Evolutionary conservation across 92 coral and sea anemone genomes (phyloP), one percentile per base, ranked within the genome.

Genomic region (Bergia puertoricense): DNA sequence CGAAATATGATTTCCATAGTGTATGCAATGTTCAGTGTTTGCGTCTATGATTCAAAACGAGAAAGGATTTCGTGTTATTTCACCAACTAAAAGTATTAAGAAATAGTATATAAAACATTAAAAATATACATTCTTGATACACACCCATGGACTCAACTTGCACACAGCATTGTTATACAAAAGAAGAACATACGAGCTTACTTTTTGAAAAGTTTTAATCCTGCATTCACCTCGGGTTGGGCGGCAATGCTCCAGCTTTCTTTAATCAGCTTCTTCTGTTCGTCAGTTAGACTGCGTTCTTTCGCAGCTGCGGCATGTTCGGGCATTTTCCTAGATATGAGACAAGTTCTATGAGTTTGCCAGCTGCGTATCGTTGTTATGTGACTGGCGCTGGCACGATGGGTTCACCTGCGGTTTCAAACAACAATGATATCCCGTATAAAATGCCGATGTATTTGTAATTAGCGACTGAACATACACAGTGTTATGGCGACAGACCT

Each of bases 191-290:
- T 45, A 11, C 43, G 43, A 46, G 20, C 82, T 79, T 79, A 79
- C 82, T 23, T 79, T n/a, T 79, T 79, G 40, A 79, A 79, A 22
- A 79, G 82, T 79, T 79, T 79, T n/a, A 79, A 79, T 46, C 82
- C 82, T 23, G 82, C 82, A 79, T 79, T 79, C 38, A 79, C 82
- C 41, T 20, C 82, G 4, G 82, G 82, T 50, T 79, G 82, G 11
- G 82, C 67, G 5, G 82, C 82, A 10, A 79, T 50, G 66, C 65
- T 79, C 82, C 82, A 79, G 43, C 65, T 79, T 37, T 79, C 82
- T 45, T 22, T 50, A 14, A 79, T 41, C 82, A 79, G 40, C 82
- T 79, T 43, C 50, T 79, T 79, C 22, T 79, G 65, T 42, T 79
- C 82, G 36, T 79, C 82, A 48, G 82, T 46, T 11, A 79, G 59